Base-by-base conservation (phyloP, 1,140 invertebrate genomes). In the Nephotettix cincticeps region DNA sequence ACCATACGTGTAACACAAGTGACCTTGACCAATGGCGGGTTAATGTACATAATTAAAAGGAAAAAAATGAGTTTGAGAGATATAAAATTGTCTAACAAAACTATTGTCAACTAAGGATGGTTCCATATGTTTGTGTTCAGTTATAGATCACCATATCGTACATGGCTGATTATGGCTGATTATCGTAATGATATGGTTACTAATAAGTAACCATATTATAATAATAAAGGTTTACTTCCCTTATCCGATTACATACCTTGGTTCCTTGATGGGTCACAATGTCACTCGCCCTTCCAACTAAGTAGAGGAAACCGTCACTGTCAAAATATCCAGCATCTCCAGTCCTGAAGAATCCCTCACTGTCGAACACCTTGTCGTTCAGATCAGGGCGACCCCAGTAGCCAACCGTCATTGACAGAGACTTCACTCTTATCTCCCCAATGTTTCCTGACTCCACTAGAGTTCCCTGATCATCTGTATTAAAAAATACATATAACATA, bases 261-360 rank as follows among this genome's bases (percentile, higher is more conserved):
- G 23, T 23, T 6, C 23, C 58, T 29, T 27, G 4, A 29, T 23
- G 23, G 23, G 11, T 17, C 9, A 63, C 27, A 29, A 63, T 13
- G 4, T 63, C 58, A 11, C 28, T 19, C 58, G 27, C 23, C 19
- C 58, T 63, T 13, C 58, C 58, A 23, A 29, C 2, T 6, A 17
- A 6, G 28, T 27, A 30, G 19, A 63, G 23, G 23, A 27, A 27
- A 6, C 21, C 21, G 4, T 63, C 14, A 17, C 23, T 17, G 28
- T 63, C 58, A 23, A 28, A 63, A 29, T 27, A 63, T 17, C 58
- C 58, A 27, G 19, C 58, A 23, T 63, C 58, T 13, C 58, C 58
- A 29, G 23, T 63, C 11, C 19, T 17, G 23, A 63, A 63, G 28
- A 63, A 25, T 23, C 58, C 58, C 2, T 63, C 58, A 13, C 2